phyloP scores from a whole-genome alignment of 2,113 vertebrate species.

The Helogale parvula region DNA sequence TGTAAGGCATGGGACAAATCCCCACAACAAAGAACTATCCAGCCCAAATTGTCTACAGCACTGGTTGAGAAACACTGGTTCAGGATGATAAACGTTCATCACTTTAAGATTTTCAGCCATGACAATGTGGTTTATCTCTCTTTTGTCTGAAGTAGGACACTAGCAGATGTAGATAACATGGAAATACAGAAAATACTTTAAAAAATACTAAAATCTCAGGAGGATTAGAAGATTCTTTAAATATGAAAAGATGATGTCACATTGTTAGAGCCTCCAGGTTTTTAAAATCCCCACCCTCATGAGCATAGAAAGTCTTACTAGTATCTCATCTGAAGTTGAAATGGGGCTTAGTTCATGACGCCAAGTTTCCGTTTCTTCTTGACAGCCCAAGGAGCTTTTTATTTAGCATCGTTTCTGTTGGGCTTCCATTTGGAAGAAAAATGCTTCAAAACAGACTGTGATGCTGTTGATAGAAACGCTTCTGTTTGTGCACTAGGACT shows the following conservation, averaged over 20 bases:
- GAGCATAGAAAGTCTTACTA: conserved; percentile 9
- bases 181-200: not conserved
- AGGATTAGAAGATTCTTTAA: conserved; percentile 38
- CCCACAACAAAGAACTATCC: not conserved
- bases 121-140: not conserved
- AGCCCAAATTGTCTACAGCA: not conserved
- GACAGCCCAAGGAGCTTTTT: not conserved
- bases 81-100: not conserved
- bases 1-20: not conserved
- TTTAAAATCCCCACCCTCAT: not conserved
- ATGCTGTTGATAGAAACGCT: not conserved
- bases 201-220: not conserved
- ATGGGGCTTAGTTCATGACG: conserved; percentile 5
- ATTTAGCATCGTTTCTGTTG: not conserved
- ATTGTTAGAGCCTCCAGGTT: not conserved
- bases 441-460: not conserved
- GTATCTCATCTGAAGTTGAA: conserved; percentile 35
- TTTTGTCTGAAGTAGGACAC: not conserved
- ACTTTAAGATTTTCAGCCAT: not conserved
- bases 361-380: not conserved
- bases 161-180: not conserved
- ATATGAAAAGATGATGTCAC: conserved; percentile 29
- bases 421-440: conserved; percentile 11
- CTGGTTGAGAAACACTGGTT: not conserved
- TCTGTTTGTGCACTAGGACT: not conserved